Evolutionary conservation across 2,797 vertebrate species (phyloP), one percentile per base, ranked within the genome.

Genomic region (Syngnathus rostellatus): DNA sequence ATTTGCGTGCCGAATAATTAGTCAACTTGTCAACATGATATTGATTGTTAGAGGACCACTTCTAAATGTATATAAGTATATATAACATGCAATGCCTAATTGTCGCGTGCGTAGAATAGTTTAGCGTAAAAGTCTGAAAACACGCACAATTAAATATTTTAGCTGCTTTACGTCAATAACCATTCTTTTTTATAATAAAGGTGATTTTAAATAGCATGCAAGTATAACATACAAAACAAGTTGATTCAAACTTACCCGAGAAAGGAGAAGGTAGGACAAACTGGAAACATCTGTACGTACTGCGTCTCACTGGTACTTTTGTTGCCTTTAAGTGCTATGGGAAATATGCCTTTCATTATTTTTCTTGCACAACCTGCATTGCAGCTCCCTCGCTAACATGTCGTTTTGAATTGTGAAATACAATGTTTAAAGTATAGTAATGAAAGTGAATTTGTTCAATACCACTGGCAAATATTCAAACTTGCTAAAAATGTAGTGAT

Each of bases 161-260:
- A 37, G 14, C 31, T 31, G 1, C 2, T 51, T 51, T 16, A 45
- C 38, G 5, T 60, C 8, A 40, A 7, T 41, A 62, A 23, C 10
- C n/a, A 0, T 1, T 40, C 9, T 8, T 0, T 12, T 25, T 45
- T 25, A 23, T 25, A 9, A 9, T 8, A 62, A 38, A 31, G 6
- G 16, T 0, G 12, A 51, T 11, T 10, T 31, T 38, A 21, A 21
- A 38, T 51, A 39, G 9, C 5, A 21, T n/a, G 19, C 7, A 51
- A 12, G 41, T 58, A 19, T 2, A 3, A 7, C 11, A 12, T 19
- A 9, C 19, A 23, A 38, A 64, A 59, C 3, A 6, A 65, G 59
- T 25, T 63, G 62, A 77, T 70, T 77, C 66, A 72, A 65, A 86
- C 87, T 86, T 66, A 90, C 89, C 87, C 72, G 55, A 41, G 16